Evolutionary conservation across 37 sponge, comb jelly and placozoan species (phyloP).

Genomic region (Hormiphora californensis): DNA sequence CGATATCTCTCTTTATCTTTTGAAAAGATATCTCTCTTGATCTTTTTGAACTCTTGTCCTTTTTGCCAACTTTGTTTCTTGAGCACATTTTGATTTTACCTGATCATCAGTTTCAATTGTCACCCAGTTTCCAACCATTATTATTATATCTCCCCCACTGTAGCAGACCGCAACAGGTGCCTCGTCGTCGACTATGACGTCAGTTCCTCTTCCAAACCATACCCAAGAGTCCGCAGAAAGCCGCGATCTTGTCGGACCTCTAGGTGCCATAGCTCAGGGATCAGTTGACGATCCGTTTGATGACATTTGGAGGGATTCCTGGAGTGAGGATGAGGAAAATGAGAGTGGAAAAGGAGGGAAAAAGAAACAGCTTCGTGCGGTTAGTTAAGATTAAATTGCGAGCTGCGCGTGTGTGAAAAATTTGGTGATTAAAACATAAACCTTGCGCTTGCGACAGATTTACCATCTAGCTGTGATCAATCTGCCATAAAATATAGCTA

Average conservation of each 20-base stretch:
- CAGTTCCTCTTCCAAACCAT: not conserved
- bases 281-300: not conserved
- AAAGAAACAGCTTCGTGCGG: not conserved
- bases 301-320: constrained; percentile 22
- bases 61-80: no score
- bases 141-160: no score
- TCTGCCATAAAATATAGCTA: not conserved
- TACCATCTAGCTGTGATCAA: not conserved
- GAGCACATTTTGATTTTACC: no score
- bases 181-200: constrained; percentile 8
- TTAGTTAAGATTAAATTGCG: no score
- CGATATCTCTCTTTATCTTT: no score
- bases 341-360: not conserved
- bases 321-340: not conserved
- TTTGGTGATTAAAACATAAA: not conserved
- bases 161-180: no score
- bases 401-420: not conserved
- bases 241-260: not conserved
- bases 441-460: not conserved
- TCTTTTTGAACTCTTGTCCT: no score
- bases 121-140: no score
- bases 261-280: not conserved
- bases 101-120: no score
- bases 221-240: not conserved
- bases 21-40: no score